phyloP scores from a whole-genome alignment of 2,888 invertebrate species.

The Steromphala cineraria region DNA sequence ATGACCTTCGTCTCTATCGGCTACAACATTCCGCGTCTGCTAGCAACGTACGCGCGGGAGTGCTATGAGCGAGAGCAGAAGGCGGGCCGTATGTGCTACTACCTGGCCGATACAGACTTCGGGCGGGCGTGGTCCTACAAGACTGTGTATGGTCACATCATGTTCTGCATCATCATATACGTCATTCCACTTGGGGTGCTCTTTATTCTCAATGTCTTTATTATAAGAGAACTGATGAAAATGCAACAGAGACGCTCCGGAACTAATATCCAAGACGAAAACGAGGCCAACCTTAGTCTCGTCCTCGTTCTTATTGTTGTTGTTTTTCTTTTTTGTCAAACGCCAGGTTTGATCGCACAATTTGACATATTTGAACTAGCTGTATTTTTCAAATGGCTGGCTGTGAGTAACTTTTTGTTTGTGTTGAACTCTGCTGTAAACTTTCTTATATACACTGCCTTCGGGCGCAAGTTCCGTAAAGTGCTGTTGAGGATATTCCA shows the following conservation, averaged over 20 bases:
- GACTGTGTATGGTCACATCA: conserved; percentile 55
- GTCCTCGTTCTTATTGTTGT: conserved; percentile 70
- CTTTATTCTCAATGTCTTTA: conserved; percentile 59
- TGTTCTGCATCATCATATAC: conserved; percentile 62
- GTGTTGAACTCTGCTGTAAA: conserved; percentile 71
- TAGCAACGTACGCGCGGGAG: conserved; percentile 47
- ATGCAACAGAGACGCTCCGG: conserved; percentile 62
- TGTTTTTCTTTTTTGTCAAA: conserved; percentile 72
- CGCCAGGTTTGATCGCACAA: conserved; percentile 67
- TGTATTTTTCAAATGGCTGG: conserved; percentile 62
- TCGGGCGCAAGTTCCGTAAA: conserved; percentile 67
- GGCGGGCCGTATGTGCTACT: conserved; percentile 5
- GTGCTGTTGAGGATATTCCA: conserved; percentile 60
- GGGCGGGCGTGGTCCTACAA: conserved; percentile 53
- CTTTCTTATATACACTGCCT: conserved; percentile 71
- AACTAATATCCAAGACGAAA: conserved; percentile 61
- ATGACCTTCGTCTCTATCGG: conserved; percentile 54
- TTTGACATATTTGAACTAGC: conserved; percentile 57
- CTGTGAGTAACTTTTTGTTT: conserved; percentile 66
- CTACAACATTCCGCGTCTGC: conserved; percentile 67
- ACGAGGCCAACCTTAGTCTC: conserved; percentile 68
- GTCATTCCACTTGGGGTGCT: conserved; percentile 60
- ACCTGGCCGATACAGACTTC: conserved; percentile 51
- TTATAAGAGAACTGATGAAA: conserved; percentile 65
- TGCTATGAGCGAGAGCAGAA: conserved; percentile 23